These are phyloP conservation scores for Eciton burchellii DNA, from an alignment of 1,140 invertebrate species.

Conservation along the genomic window DNA sequence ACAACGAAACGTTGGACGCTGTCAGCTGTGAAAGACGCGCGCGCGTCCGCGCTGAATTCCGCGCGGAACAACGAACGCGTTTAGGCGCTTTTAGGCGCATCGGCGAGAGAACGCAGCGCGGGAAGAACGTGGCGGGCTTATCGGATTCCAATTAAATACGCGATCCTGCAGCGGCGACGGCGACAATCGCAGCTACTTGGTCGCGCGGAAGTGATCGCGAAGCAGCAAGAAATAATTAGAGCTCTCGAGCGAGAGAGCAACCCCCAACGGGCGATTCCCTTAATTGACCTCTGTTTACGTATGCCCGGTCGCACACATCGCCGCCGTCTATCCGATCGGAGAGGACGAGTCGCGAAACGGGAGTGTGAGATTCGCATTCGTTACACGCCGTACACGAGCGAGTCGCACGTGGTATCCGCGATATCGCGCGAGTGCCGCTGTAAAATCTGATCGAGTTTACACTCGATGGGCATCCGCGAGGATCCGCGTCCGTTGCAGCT, in stretches of 20 bases:
- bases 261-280: conserved; percentile 59
- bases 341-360: conserved; percentile 13
- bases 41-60: neutral
- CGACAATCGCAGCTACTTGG: conserved; percentile 56
- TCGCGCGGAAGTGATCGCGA: conserved; percentile 63
- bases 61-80: neutral
- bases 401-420: neutral
- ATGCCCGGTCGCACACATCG: conserved; percentile 45
- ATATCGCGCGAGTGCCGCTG: neutral
- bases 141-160: conserved; percentile 70
- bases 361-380: conserved; percentile 38
- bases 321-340: conserved; percentile 50
- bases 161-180: conserved; percentile 56
- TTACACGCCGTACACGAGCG: neutral
- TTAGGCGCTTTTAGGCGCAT: conserved; percentile 19
- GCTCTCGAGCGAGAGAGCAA: conserved; percentile 64
- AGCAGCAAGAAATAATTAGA: conserved; percentile 74
- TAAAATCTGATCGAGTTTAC: neutral
- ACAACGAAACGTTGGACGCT: neutral
- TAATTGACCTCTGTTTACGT: conserved; percentile 71
- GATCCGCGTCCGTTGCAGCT: neutral
- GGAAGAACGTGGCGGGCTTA: conserved; percentile 60
- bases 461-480: neutral
- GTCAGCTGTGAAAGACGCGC: neutral
- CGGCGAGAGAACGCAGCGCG: conserved; percentile 3